Base-by-base conservation (phyloP, 64 coral and sea anemone species). In the Anthopleura sola region DNA sequence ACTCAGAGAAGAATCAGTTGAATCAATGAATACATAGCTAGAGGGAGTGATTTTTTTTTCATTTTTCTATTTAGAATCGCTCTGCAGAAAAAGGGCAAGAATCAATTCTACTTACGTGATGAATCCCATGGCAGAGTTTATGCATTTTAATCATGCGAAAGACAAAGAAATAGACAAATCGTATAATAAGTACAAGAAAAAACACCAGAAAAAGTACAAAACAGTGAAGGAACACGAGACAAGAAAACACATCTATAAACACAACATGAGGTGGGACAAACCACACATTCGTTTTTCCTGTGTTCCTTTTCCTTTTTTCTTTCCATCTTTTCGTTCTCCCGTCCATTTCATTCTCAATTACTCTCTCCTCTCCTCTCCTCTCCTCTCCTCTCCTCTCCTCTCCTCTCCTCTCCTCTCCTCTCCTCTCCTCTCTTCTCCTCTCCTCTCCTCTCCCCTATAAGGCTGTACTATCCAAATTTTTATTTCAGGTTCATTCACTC, bases 221-320 rank as follows among this genome's bases (percentile, higher is more conserved):
- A 89, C 87, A 48, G 33, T 21, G 11, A 64, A 15, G 6, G 94
- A 97, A 78, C 94, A 97, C 24, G 90, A 97, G 66, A 60, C 46
- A 49, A 85, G 90, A 36, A 97, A 97, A 86, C 94, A 97, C 37
- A 92, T 97, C 36, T 97, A 91, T 55, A 97, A 97, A 80, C 94
- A 97, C 13, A 97, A 97, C 55, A 60, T 97, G 31, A 97, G 94
- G 94, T 97, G 66, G 44, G 18, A 44, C 4, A 44, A 0, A 37
- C 11, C n/a, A n/a, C n/a, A n/a, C n/a, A n/a, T n/a, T n/a, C n/a
- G n/a, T n/a, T n/a, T n/a, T n/a, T n/a, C n/a, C n/a, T n/a, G n/a
- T n/a, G n/a, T n/a, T n/a, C n/a, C n/a, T n/a, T n/a, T n/a, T n/a
- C n/a, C n/a, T n/a, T n/a, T n/a, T n/a, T n/a, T n/a, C n/a, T n/a